A percentile compares a stretch with the other conserved stretches of the same genome.
Conservation (phyloP, 2,113 vertebrate genomes). For the Atractosteus spatula region DNA sequence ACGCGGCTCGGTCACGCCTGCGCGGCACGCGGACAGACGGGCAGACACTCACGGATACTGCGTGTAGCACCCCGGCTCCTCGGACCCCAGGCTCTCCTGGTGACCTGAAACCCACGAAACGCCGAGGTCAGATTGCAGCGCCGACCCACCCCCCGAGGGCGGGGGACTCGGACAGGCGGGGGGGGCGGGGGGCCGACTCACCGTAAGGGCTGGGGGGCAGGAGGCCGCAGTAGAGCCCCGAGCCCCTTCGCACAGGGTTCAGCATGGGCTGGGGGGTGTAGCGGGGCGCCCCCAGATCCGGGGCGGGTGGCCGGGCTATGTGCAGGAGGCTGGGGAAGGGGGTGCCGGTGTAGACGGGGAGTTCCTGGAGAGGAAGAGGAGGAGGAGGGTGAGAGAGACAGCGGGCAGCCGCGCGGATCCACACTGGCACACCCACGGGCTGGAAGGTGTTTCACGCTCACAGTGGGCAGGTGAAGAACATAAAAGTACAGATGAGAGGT, state of each 20-base stretch:
- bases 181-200: too few relatives aligned
- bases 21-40: not conserved
- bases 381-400: not conserved
- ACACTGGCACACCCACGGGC: too few relatives aligned
- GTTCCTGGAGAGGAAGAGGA: not conserved
- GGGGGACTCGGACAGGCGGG: too few relatives aligned
- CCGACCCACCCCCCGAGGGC: too few relatives aligned
- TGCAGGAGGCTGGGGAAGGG: constrained; percentile 63
- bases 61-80: constrained; percentile 22
- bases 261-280: constrained; percentile 67
- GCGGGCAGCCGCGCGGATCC: too few relatives aligned
- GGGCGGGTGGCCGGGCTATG: not conserved
- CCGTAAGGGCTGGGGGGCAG: constrained; percentile 8
- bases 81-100: constrained; percentile 16
- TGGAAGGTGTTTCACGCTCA: too few relatives aligned
- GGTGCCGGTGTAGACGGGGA: constrained; percentile 40
- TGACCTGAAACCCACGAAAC: not conserved
- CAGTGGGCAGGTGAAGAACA: too few relatives aligned
- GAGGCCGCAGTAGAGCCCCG: constrained; percentile 59
- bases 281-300: not conserved
- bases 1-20: not conserved
- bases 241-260: constrained; percentile 59
- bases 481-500: too few relatives aligned
- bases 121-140: too few relatives aligned
- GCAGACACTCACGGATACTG: constrained; percentile 38